Base-by-base conservation (phyloP, 2,888 invertebrate genomes). In the Acanthococcus lagerstroemiae region DNA sequence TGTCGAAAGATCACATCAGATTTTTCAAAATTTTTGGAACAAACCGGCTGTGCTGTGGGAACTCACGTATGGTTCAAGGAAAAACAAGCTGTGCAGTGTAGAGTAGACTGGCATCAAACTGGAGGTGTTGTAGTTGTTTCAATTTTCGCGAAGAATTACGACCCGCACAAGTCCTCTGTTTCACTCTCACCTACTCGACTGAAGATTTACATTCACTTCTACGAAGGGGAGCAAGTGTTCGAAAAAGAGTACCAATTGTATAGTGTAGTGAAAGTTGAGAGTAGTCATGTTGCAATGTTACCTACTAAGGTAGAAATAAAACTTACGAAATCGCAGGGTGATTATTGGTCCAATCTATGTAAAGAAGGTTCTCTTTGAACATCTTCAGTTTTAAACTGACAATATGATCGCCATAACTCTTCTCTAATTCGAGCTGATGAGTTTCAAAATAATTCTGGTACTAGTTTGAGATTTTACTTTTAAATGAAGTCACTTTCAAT, bases 21-120 rank as follows among this genome's bases (percentile, higher is more conserved):
- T 75, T 99, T 99, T 75, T 84, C 89, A 66, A 83, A 83, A 1
- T 99, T 99, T 74, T 80, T 99, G 66, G 87, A 85, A 65, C 97
- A 97, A 79, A 84, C 83, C 58, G 99, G 99, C 0, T 99, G 99
- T 74, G 80, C 82, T 4, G 80, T 81, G 67, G 96, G 95, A 4
- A 80, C 80, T 55, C 99, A 99, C 78, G 79, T 86, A 68, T 99
- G 96, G 95, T 80, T 81, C 60, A 79, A 80, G 69, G 83, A 85
- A 75, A 85, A 63, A 57, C 66, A 67, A 24, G 24, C 46, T 46
- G 79, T 83, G 1, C 80, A 84, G 67, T 95, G 95, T 74, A 83
- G 95, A 24, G 86, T 89, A 81, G 96, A 97, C 76, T 95, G 94
- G 90, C 93, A 95, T 78, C 96, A 97, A 79, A 96, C 95, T 0